Base-by-base conservation (phyloP, 1,140 invertebrate genomes). In the Stegodyphus mimosarum region DNA sequence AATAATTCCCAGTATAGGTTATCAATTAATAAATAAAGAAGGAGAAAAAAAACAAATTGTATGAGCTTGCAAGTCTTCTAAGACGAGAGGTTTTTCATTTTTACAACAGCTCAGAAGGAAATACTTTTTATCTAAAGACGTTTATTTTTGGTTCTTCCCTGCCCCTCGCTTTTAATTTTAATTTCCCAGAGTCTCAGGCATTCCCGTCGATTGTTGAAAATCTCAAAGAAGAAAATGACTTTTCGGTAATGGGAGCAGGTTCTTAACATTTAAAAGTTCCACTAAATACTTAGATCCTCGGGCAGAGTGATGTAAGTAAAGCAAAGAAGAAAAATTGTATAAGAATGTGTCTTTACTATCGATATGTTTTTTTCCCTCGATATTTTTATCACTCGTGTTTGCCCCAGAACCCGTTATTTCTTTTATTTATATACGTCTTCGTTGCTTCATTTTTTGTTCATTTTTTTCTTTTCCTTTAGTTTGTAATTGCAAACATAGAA, bases 401-500 rank as follows among this genome's bases (percentile, higher is more conserved):
- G 50, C 48, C 17, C 17, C 17, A 13, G 70, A 48, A 60, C 80
- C 53, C 70, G 50, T 74, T 50, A 48, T 83, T 83, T 83, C 70
- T 66, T 83, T 83, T 83, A 83, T 83, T 83, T 74, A 73, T 64
- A 66, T 83, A 55, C 52, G 13, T 51, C 33, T 48, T 71, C 48
- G 80, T 72, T 60, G 69, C 55, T 81, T 73, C 60, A 17, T 74
- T 83, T 66, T 75, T 78, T 53, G 49, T 73, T 18, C 9, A 49
- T 5, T 63, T 78, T 53, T 60, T 73, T 18, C 9, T 60, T 5
- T 63, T 50, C 4, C 48, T 76, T 84, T 76, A 75, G 83, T 84
- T 76, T 76, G 73, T 84, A 84, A 84, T 84, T 84, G 83, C 83
- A 77, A 84, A 77, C 73, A 84, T 52, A 84, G 83, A 77, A 76